Conservation (phyloP, 1,140 invertebrate genomes). For the Hesperophylax magnus region DNA sequence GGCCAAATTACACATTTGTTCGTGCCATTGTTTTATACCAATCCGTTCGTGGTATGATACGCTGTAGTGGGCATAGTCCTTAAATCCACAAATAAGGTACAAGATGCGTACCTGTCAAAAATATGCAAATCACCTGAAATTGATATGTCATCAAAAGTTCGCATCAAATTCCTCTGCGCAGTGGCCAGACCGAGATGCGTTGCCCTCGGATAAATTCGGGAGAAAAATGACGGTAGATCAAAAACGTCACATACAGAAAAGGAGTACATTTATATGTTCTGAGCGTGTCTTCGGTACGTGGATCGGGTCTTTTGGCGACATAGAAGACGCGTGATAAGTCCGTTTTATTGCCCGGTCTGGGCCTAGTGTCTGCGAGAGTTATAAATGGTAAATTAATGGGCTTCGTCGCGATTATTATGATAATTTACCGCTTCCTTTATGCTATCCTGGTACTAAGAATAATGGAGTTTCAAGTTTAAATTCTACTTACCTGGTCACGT, state of each 20-base stretch:
- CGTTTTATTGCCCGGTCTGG: background rate
- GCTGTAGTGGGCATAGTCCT: too few species aligned
- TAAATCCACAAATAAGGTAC: too few species aligned
- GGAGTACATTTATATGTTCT: background rate
- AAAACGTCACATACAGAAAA: background rate
- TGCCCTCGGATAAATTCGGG: background rate
- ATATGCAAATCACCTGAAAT: conserved; percentile 20
- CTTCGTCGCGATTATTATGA: too few species aligned
- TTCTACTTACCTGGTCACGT: too few species aligned
- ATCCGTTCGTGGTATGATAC: too few species aligned
- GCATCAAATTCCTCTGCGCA: background rate
- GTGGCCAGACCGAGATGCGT: conserved; percentile 1
- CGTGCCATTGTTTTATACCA: too few species aligned
- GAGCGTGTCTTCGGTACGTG: conserved; percentile 3
- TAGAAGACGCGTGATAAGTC: background rate
- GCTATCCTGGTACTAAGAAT: too few species aligned
- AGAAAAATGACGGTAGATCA: conserved; percentile 24
- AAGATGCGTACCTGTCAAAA: background rate
- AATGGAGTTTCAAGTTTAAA: too few species aligned
- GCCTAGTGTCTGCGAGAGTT: background rate
- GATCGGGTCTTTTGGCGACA: background rate
- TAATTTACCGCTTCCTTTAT: too few species aligned
- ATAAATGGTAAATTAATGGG: too few species aligned
- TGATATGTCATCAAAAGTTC: background rate
- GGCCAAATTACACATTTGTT: too few species aligned